phyloP scores from a whole-genome alignment of 2,888 invertebrate genomes.

The Drosophila pseudotakahashii region DNA sequence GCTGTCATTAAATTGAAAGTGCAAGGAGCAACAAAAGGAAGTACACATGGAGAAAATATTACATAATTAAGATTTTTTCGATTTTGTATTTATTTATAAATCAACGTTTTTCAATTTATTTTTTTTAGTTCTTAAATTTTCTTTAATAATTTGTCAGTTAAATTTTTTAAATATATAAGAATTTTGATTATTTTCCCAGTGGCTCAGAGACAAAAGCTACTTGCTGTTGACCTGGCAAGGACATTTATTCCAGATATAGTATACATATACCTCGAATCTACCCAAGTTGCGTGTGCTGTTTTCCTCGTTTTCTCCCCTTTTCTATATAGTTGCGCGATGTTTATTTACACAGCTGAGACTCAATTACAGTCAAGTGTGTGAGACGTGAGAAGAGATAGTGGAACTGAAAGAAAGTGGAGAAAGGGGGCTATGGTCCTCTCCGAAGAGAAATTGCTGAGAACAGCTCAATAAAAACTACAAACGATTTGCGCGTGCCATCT shows the following conservation, averaged over 20 bases:
- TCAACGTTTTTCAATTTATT: no score
- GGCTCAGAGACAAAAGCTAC: conserved; percentile 26
- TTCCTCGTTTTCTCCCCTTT: conserved; percentile 10
- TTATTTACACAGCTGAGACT: conserved; percentile 52
- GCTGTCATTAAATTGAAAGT: conserved; percentile 52
- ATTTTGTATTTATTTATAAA: no score
- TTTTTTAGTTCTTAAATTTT: no score
- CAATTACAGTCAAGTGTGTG: conserved; percentile 47
- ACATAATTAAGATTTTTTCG: no score
- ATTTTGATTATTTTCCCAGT: neutral
- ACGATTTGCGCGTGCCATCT: conserved; percentile 49
- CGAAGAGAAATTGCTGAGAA: conserved; percentile 47
- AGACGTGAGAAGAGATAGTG: neutral
- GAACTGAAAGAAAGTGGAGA: conserved; percentile 2
- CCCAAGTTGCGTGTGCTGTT: conserved; percentile 22
- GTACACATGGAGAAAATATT: neutral
- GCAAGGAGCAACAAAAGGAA: conserved; percentile 32
- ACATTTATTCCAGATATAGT: conserved; percentile 44
- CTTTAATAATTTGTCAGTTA: neutral
- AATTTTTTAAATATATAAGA: neutral
- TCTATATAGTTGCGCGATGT: conserved; percentile 36
- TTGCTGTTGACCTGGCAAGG: conserved; percentile 47
- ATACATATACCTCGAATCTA: conserved; percentile 14
- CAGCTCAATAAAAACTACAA: conserved; percentile 54
- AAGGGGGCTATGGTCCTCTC: conserved; percentile 2